Base-by-base conservation (phyloP, 2,113 vertebrate genomes). In the Cnemophilus loriae region DNA sequence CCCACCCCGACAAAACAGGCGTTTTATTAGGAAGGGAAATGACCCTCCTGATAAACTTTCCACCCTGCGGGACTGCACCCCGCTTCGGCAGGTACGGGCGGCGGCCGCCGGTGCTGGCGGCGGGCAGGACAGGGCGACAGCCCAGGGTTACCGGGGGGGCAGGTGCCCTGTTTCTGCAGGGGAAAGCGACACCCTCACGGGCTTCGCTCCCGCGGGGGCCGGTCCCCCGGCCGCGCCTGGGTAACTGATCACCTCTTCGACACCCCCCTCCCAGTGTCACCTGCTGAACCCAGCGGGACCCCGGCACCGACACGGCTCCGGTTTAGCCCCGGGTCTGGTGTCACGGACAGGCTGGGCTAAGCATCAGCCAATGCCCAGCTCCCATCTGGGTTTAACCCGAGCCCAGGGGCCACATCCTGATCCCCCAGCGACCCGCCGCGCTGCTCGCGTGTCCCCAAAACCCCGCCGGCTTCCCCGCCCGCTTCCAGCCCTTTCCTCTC, bases 71-170 rank as follows among this genome's bases (percentile, higher is more conserved):
- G 42, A 13, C 70, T 39, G 16, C 39, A 47, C 17, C 32, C 53
- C 59, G 20, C 52, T 71, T 57, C 44, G 41, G 60, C 57, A 83
- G 85, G 47, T 77, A n/a, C 8, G 4, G 64, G 69, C 73, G 93
- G 89, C 55, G 46, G 93, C 42, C 44, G 91, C 84, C 74, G 89
- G 84, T 92, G 88, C 46, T 86, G 88, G 96, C 90, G 80, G 39
- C 22, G 68, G 74, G 92, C 77, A 46, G 22, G 12, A 63, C 69
- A 90, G 90, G 68, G 88, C 44, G 7, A 8, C 55, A 50, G 93
- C 60, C 49, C 88, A 85, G 93, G 96, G 96, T 97, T 97, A 97
- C 93, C 87, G 73, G 42, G 78, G 70, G 93, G 91, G 37, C 94
- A 95, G 96, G 95, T 96, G 96, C 95, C 75, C 55, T 26, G 69